Base-by-base conservation (phyloP, 2,888 invertebrate species). In the Watsonalla cultraria region DNA sequence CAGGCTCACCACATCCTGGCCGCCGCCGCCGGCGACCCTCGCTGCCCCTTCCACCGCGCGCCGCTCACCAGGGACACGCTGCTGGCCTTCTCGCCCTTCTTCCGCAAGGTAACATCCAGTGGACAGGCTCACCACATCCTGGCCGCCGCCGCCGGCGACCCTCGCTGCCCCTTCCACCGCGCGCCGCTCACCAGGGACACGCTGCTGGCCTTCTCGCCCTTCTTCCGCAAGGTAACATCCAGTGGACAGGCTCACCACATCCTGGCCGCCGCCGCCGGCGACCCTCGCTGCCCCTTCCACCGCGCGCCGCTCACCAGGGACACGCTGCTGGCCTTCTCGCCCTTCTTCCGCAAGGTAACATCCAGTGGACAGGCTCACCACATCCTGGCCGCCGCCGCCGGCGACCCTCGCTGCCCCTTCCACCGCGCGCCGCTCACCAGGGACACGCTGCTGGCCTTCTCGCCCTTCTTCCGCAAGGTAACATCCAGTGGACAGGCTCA, bases 401-500 rank as follows among this genome's bases (percentile, higher is more conserved):
- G 92, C 56, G 93, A 96, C 79, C 92, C 93, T 8, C 92, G 93
- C 69, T 95, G 95, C 70, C 94, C 95, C 47, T 92, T 97, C 68
- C 88, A 92, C 77, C 84, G 84, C 55, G 86, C 89, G 61, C 90
- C 92, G 45, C 91, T 94, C 77, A 94, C 95, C 52, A 92, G 94
- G 66, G 92, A 93, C 74, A 92, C 94, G 58, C 92, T 97, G 65
- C 92, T 94, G 62, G 93, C 93, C 76, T 95, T 96, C 86, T 95
- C 96, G 72, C 93, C 92, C 51, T 97, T 96, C 82, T 91, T 97
- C 63, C 93, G 95, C 6, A n/a, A n/a, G n/a, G n/a, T n/a, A n/a
- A n/a, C n/a, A n/a, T n/a, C n/a, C n/a, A n/a, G n/a, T n/a, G n/a
- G n/a, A n/a, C n/a, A n/a, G n/a, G n/a, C n/a, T n/a, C n/a, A n/a